Percentiles rank a stretch among this genome's conserved stretches.
phyloP scores from a whole-genome alignment of 64 coral and sea anemone genomes.

The Porites lutea region DNA sequence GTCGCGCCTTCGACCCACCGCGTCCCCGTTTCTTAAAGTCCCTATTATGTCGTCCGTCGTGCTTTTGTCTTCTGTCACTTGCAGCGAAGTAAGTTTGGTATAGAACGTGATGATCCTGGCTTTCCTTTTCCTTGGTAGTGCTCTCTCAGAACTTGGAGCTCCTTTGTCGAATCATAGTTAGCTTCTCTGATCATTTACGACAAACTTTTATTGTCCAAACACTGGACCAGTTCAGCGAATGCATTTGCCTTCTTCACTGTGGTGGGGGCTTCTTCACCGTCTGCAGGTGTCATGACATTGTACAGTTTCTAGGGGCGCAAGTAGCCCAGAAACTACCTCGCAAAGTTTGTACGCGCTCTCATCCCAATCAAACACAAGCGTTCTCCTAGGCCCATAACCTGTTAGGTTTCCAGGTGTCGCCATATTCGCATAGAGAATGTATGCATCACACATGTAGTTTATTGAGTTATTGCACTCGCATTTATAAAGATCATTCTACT shows the following conservation, averaged over 20 bases:
- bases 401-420: neutral
- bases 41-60: slow-evolving; percentile 8
- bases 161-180: neutral
- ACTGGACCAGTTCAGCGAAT: neutral
- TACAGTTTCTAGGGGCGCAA: too few relatives aligned
- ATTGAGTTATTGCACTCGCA: too few relatives aligned
- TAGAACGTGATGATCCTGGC: slow-evolving; percentile 24
- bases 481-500: too few relatives aligned
- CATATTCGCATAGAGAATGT: neutral
- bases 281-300: neutral
- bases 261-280: neutral
- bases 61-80: neutral
- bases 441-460: slow-evolving; percentile 19
- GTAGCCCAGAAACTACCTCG: slow-evolving; percentile 29
- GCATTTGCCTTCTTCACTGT: neutral
- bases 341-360: slow-evolving; percentile 29
- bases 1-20: too few relatives aligned
- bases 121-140: slow-evolving; percentile 32
- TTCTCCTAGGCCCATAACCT: slow-evolving; percentile 56
- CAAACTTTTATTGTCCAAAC: slow-evolving; percentile 12
- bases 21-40: too few relatives aligned
- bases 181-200: neutral
- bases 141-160: neutral
- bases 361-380: slow-evolving; percentile 31
- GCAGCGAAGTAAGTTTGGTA: slow-evolving; percentile 20